These are phyloP conservation scores for Apoda limacodes DNA, from an alignment of 2,888 invertebrate genomes.

Conservation along the genomic window DNA sequence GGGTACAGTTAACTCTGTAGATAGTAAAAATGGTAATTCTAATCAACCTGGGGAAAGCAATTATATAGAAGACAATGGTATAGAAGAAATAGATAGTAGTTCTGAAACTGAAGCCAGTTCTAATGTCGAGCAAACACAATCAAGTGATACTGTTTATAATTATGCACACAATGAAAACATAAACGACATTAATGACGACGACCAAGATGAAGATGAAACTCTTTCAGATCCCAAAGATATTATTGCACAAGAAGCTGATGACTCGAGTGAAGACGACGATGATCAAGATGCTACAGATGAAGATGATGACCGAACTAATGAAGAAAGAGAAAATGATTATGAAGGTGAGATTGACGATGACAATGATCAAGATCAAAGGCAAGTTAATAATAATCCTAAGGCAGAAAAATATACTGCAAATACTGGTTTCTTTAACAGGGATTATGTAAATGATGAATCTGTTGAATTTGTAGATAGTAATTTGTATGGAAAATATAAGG, in stretches of 20 bases:
- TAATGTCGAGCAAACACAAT: too few species aligned
- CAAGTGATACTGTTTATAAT: slow-evolving; percentile 3
- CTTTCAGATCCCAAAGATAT: slow-evolving; percentile 37
- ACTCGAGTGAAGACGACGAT: slow-evolving; percentile 16
- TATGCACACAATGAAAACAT: slow-evolving; percentile 1
- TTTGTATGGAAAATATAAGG: slow-evolving; percentile 31
- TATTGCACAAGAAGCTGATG: slow-evolving; percentile 30
- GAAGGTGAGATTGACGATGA: slow-evolving; percentile 18
- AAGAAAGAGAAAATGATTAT: slow-evolving; percentile 15
- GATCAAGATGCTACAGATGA: slow-evolving; percentile 20
- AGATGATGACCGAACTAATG: slow-evolving; percentile 15
- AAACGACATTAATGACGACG: slow-evolving; percentile 11
- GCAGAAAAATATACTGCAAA: slow-evolving; percentile 17
- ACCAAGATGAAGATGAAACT: slow-evolving; percentile 25
- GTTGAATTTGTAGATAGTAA: slow-evolving; percentile 22
- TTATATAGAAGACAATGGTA: too few species aligned
- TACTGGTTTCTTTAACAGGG: slow-evolving; percentile 3
- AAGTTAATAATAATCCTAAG: slow-evolving; percentile 11
- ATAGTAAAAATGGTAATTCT: slow-evolving; percentile 3
- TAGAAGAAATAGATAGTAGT: too few species aligned
- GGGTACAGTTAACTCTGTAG: slow-evolving; percentile 11
- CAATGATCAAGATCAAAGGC: slow-evolving; percentile 9
- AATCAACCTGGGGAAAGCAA: too few species aligned
- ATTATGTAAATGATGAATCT: slow-evolving; percentile 11
- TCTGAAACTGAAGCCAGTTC: too few species aligned